These are phyloP conservation scores for Enteromius anoplus DNA, from an alignment of 2,797 vertebrate species.

Conservation along the genomic window DNA sequence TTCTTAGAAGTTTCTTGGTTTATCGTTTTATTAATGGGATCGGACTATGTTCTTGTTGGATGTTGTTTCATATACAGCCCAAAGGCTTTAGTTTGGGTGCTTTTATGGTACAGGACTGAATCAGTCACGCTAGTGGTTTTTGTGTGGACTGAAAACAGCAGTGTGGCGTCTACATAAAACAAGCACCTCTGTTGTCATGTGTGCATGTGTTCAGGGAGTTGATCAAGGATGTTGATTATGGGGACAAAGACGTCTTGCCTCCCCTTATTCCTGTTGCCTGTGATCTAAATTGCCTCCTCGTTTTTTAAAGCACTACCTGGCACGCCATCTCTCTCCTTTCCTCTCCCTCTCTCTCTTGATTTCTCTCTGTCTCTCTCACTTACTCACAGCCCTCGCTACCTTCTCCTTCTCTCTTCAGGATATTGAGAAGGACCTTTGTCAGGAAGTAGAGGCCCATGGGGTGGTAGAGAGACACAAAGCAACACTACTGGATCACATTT, in stretches of 20 bases:
- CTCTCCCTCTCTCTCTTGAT: constrained; percentile 24
- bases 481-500: constrained; percentile 77
- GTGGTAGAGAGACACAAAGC: constrained; percentile 71
- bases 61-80: constrained; percentile 5
- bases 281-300: constrained; percentile 68
- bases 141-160: constrained; percentile 58
- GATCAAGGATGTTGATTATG: constrained; percentile 57
- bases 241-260: constrained; percentile 61
- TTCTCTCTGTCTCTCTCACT: constrained; percentile 44
- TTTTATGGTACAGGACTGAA: constrained; percentile 1
- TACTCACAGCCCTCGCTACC: constrained; percentile 46
- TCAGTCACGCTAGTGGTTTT: constrained; percentile 46
- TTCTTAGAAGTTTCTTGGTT: background rate
- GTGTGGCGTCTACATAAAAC: constrained; percentile 49
- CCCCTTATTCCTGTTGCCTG: constrained; percentile 68
- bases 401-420: constrained; percentile 68
- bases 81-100: background rate
- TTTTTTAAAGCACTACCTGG: constrained; percentile 65
- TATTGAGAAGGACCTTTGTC: constrained; percentile 81
- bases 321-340: constrained; percentile 55
- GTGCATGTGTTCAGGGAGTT: constrained; percentile 55
- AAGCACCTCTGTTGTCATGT: constrained; percentile 28
- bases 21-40: background rate
- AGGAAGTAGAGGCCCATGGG: constrained; percentile 75
- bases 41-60: background rate